Conservation (phyloP, 2,797 vertebrate species). For the Sebastes alutus region DNA sequence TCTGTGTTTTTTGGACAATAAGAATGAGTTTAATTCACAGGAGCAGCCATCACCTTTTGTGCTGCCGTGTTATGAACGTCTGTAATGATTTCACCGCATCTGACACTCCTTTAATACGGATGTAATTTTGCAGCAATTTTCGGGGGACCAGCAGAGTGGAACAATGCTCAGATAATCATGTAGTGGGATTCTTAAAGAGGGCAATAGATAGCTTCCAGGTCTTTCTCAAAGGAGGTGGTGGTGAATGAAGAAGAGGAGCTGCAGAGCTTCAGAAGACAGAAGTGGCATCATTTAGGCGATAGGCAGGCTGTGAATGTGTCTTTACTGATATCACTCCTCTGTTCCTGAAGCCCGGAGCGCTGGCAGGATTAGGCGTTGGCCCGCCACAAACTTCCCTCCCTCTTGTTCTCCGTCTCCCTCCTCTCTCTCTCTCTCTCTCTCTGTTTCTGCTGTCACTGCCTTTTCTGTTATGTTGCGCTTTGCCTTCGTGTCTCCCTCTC, state of each 20-base stretch:
- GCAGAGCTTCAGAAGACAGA: constrained; percentile 23
- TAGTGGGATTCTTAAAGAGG: constrained; percentile 62
- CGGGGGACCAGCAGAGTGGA: constrained; percentile 1
- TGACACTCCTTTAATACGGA: constrained; percentile 13
- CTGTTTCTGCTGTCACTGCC: constrained; percentile 45
- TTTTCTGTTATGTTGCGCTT: constrained; percentile 34
- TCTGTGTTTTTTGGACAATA: constrained; percentile 3
- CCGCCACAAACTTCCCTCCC: constrained; percentile 38
- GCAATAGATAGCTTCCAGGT: constrained; percentile 63
- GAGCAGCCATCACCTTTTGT: constrained; percentile 1
- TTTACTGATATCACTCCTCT: constrained; percentile 63
- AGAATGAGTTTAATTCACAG: constrained; percentile 1
- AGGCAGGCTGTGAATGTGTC: constrained; percentile 52
- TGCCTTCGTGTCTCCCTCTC: constrained; percentile 24
- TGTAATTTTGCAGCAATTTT: constrained; percentile 23
- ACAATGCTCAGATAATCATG: constrained; percentile 32
- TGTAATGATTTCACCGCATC: constrained; percentile 9
- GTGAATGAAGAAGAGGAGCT: constrained; percentile 27
- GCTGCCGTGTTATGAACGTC: not conserved
- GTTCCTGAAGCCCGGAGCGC: constrained; percentile 47
- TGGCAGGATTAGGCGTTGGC: constrained; percentile 54
- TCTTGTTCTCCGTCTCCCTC: not conserved
- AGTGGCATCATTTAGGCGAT: constrained; percentile 66
- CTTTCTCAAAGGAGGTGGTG: constrained; percentile 44
- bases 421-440: not conserved